These are phyloP conservation scores for Xiphophorus birchmanni DNA, from an alignment of 2,797 vertebrate genomes.

Conservation along the genomic window DNA sequence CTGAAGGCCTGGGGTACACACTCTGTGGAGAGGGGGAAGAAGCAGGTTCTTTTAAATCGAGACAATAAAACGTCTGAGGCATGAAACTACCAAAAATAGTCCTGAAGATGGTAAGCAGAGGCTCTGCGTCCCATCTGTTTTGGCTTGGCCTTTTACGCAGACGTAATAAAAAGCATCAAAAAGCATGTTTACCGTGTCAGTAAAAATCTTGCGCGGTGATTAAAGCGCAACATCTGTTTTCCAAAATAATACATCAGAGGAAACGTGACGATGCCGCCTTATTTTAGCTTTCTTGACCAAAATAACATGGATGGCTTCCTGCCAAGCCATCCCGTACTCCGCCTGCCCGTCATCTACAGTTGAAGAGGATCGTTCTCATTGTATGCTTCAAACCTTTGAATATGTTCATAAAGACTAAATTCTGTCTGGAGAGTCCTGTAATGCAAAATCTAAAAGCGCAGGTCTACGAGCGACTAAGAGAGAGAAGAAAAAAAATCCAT, in stretches of 20 bases:
- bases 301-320: constrained; percentile 47
- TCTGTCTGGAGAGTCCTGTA: constrained; percentile 6
- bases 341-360: neutral
- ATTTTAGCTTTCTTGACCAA: constrained; percentile 45
- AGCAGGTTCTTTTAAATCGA: constrained; percentile 4
- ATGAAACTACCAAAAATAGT: constrained; percentile 23
- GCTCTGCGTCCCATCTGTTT: constrained; percentile 19
- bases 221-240: constrained; percentile 54
- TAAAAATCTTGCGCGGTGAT: constrained; percentile 5
- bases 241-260: constrained; percentile 62
- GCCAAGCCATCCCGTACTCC: constrained; percentile 15
- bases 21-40: constrained; percentile 73
- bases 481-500: constrained; percentile 43
- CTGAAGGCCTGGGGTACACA: constrained; percentile 91
- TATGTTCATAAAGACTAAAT: neutral
- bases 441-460: constrained; percentile 33
- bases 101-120: constrained; percentile 25
- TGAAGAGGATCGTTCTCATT: neutral
- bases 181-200: constrained; percentile 35
- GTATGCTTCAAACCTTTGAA: neutral
- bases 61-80: constrained; percentile 1
- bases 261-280: constrained; percentile 32
- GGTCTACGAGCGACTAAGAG: constrained; percentile 6
- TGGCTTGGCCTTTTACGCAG: constrained; percentile 23
- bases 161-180: constrained; percentile 30